phyloP scores from a whole-genome alignment of 2,888 invertebrate genomes.

The Dolomedes plantarius region DNA sequence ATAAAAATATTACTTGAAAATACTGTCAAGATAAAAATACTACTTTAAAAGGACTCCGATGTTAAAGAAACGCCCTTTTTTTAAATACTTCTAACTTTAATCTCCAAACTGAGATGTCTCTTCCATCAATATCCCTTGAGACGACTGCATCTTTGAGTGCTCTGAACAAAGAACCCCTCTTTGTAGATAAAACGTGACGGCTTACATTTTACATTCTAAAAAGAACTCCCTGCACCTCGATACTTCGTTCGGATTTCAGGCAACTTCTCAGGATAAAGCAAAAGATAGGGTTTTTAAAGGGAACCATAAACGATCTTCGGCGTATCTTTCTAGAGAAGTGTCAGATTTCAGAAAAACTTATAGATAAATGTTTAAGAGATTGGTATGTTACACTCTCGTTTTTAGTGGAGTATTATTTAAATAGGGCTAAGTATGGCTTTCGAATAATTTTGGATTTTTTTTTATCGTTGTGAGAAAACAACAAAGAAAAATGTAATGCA shows the following conservation, averaged over 20 bases:
- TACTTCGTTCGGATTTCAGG: neutral
- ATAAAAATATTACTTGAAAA: too few species aligned
- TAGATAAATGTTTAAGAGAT: neutral
- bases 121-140: neutral
- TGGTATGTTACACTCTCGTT: too few species aligned
- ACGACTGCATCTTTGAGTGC: neutral
- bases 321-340: neutral
- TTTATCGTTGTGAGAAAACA: too few species aligned
- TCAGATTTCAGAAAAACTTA: neutral
- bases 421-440: too few species aligned
- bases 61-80: too few species aligned
- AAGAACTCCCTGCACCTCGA: neutral
- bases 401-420: too few species aligned
- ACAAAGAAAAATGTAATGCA: too few species aligned
- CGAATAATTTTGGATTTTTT: too few species aligned
- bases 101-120: neutral
- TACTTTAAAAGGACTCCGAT: too few species aligned
- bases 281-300: slow-evolving; percentile 1
- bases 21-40: too few species aligned
- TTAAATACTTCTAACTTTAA: neutral
- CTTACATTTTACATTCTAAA: slow-evolving; percentile 3
- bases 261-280: neutral
- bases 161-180: neutral
- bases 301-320: neutral
- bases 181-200: slow-evolving; percentile 9